Conservation (phyloP, 2,797 vertebrate species). For the Smutsia temminckii region DNA sequence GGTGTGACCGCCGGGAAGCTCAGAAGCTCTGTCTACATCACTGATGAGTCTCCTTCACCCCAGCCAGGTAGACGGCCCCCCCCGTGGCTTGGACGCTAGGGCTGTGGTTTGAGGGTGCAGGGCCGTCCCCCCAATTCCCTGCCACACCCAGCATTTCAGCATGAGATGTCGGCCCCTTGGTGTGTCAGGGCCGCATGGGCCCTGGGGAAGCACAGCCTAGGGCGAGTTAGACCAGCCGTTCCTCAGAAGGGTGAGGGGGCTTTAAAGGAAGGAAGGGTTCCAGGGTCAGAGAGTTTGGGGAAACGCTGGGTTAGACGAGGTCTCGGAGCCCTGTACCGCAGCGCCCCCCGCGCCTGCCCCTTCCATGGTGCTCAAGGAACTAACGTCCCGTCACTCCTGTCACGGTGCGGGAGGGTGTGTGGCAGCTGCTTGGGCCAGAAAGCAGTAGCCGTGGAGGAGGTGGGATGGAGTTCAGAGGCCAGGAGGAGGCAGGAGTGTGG, state of each 20-base stretch:
- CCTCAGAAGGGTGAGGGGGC: background rate
- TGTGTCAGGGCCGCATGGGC: background rate
- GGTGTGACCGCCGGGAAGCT: fast-evolving
- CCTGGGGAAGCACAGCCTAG: fast-evolving
- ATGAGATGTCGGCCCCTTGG: fast-evolving
- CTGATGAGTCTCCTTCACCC: background rate
- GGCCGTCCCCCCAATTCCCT: fast-evolving
- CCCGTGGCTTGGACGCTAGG: background rate
- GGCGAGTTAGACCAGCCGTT: too few species aligned
- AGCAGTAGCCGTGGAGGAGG: fast-evolving
- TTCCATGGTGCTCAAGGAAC: background rate
- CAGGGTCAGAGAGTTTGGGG: fast-evolving
- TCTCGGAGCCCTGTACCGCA: background rate
- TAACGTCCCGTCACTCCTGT: too few species aligned
- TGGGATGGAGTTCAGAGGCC: background rate
- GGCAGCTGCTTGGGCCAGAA: background rate
- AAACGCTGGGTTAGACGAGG: fast-evolving
- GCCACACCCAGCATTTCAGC: fast-evolving
- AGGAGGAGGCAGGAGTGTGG: background rate
- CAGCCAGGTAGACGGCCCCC: fast-evolving
- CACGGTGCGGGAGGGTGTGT: background rate
- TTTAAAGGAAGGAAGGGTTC: background rate
- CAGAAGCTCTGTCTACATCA: background rate
- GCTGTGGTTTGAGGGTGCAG: too few species aligned
- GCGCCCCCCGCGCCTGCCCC: background rate